Evolutionary conservation across 2,888 invertebrate genomes (phyloP), one percentile per base, ranked within the genome.

Genomic region (Salpingus planirostris): DNA sequence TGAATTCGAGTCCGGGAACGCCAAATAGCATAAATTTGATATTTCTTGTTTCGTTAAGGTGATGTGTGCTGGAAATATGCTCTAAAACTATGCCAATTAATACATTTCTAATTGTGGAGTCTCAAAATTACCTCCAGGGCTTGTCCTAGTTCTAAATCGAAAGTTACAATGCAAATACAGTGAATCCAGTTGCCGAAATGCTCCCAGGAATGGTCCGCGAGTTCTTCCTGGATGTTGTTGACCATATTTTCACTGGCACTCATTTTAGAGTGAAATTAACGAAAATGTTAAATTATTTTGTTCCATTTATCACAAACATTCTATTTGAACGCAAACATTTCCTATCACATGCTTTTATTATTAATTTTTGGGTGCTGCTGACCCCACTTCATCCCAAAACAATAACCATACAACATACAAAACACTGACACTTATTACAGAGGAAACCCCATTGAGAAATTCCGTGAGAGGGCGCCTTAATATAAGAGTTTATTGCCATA

Each of bases 1-100:
- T 2, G 96, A 96, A 69, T 98, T 98, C 1, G 97, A 97, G 65
- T 98, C 98, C 2, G 98, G 98, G 65, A 98, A 98, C 22, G 97
- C 93, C 62, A 97, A 72, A 64, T 98, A 98, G 66, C 97, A 97
- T 49, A 98, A 87, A 68, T 89, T 92, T 44, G 83, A 83, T 55
- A 87, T 83, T 66, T 92, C 90, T 65, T 85, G 82, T 57, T 90
- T 90, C 1, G 80, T 76, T 44, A 90, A 66, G 44, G 73, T 73
- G 13, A 86, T 76, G 59, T 83, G 81, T 38, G 76, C 73, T 10
- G 93, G 92, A 64, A 85, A 90, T 12, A 90, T 76, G 47, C 81
- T 76, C 81, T 85, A 61, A 29, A 65, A 42, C 41, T n/a, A n/a
- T n/a, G n/a, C n/a, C n/a, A 18, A 18, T 8, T 6, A 18, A 18